Conservation (phyloP, 1,140 invertebrate genomes). For the Luehdorfia chinensis region DNA sequence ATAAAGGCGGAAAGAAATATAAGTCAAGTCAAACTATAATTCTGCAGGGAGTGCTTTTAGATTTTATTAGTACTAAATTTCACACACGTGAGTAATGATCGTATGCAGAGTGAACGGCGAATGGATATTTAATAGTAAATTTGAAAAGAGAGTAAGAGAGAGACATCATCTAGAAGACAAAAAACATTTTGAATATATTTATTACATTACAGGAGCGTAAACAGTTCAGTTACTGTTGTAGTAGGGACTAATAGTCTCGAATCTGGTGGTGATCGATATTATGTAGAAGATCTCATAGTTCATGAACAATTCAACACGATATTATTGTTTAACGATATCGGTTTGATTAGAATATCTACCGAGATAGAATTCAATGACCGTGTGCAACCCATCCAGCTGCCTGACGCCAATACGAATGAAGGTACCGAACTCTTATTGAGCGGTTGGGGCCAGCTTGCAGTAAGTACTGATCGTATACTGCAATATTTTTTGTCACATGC, state of each 20-base stretch:
- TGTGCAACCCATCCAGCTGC: slow-evolving; percentile 62
- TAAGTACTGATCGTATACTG: too few relatives aligned
- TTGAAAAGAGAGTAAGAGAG: too few relatives aligned
- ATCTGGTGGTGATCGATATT: slow-evolving; percentile 67
- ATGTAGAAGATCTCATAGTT: slow-evolving; percentile 55
- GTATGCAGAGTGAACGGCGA: too few relatives aligned
- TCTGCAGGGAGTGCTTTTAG: too few relatives aligned
- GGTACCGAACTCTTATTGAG: slow-evolving; percentile 56
- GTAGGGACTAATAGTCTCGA: slow-evolving; percentile 75
- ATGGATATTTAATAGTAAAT: too few relatives aligned
- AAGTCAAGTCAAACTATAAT: too few relatives aligned
- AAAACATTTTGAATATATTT: too few relatives aligned
- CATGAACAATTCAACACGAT: slow-evolving; percentile 73
- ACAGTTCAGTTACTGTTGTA: slow-evolving; percentile 54
- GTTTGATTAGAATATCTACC: slow-evolving; percentile 63
- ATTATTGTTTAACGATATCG: slow-evolving; percentile 76
- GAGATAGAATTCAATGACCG: slow-evolving; percentile 58
- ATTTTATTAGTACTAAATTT: too few relatives aligned
- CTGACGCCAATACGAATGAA: slow-evolving; percentile 43
- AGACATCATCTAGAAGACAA: too few relatives aligned
- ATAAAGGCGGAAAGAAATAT: too few relatives aligned
- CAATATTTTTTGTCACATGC: too few relatives aligned
- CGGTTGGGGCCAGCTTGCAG: slow-evolving; percentile 74
- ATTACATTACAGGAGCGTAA: slow-evolving; percentile 30
- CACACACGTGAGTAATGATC: too few relatives aligned